Evolutionary conservation across 2,113 vertebrate genomes (phyloP), one percentile per base, ranked within the genome.

Genomic region (Opisthocomus hoazin): DNA sequence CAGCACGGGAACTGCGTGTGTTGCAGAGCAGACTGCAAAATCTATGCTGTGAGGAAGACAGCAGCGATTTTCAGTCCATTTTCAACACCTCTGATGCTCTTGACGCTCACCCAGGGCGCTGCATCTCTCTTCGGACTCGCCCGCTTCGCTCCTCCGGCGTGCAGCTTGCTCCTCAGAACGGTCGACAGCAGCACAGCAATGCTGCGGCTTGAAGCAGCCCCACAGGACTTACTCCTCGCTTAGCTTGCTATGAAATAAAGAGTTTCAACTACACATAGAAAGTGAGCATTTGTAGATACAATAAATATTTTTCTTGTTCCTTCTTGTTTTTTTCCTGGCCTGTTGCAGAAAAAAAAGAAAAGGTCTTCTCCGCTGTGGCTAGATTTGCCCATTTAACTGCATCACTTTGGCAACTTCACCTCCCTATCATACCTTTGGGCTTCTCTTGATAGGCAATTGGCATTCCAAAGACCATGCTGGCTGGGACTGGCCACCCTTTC

Each of bases 131-230:
- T 56, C 84, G 43, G 60, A 5, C 15, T 63, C 34, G 12, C 11
- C 6, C 0, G 1, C 8, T 6, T 37, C 10, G 30, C 37, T 34
- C 24, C 19, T 64, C 21, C 51, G 6, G 2, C 3, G 8, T 13
- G 27, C 26, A 43, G 36, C 15, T 30, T 86, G 51, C 70, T 82
- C 37, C 61, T 68, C 36, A 39, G 4, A 92, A 22, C 1, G 2
- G 6, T 16, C 48, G 34, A 12, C 5, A 9, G 12, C 16, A 77
- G 76, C 66, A 20, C 41, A 84, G 46, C 20, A 19, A 10, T 20
- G 43, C 29, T 70, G 78, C 37, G 83, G 46, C 30, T 75, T 66
- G n/a, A 48, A 66, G 34, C 2, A 32, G 8, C 16, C 29, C 27
- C 32, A 34, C 29, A 58, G 32, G 46, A 26, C 53, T 85, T 45